Base-by-base conservation (phyloP, 2,797 vertebrate species). In the Hydrocynus forskahlii region DNA sequence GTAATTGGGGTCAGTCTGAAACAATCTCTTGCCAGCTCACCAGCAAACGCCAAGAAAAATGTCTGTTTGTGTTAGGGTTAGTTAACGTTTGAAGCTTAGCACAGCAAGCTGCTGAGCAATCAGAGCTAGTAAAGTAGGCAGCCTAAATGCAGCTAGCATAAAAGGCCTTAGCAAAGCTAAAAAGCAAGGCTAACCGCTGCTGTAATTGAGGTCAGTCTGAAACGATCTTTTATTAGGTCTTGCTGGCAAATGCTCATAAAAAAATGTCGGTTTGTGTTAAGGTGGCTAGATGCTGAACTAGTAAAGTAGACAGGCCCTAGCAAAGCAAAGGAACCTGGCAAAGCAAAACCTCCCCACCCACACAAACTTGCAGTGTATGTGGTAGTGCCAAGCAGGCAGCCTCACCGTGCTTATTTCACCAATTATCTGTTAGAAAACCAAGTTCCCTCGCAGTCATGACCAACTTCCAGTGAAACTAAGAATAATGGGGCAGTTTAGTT, bases 1-100 rank as follows among this genome's bases (percentile, higher is more conserved):
- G 87, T 94, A 94, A 94, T 93, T 93, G 91, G 90, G 92, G 92
- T 94, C 91, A 90, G 90, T 88, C 87, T 75, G 87, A 90, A 88
- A 88, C 83, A 80, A 85, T 86, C 81, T 80, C 68, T 76, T 79
- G 79, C 81, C 79, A 40, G 73, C 66, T 55, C 63, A 25, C 81
- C 72, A 76, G 76, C 54, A 29, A 74, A 29, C 6, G 60, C 55
- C 59, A 48, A 78, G 74, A 78, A 73, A 57, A 60, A 78, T 21
- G 74, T 83, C 73, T 82, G 57, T 87, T 83, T 80, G 73, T 81
- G 70, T 71, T 80, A 69, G 69, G 40, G 48, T 71, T 64, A 70
- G 29, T 29, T 66, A 54, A 45, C 57, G 48, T 76, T 54, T 8
- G 35, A 23, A 50, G 55, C 60, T 64, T 63, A 74, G 38, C 63